phyloP scores from a whole-genome alignment of 2,888 invertebrate genomes.

The Diloba caeruleocephala region DNA sequence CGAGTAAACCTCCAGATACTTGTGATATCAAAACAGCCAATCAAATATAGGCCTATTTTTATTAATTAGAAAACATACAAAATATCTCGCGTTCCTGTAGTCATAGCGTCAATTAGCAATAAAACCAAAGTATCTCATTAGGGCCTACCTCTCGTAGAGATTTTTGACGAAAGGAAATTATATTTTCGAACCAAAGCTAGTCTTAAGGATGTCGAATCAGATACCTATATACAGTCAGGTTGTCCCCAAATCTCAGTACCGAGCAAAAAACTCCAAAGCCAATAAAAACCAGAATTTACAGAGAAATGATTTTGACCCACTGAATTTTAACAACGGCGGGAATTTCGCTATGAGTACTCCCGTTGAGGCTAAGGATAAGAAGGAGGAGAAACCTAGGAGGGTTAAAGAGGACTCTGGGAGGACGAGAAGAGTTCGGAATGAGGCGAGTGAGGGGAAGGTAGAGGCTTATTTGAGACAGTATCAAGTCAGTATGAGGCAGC shows the following conservation, averaged over 20 bases:
- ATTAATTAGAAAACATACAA: slow-evolving; percentile 52
- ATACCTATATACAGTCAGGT: slow-evolving; percentile 88
- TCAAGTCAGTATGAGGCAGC: slow-evolving; percentile 84
- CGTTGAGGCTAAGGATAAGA: slow-evolving; percentile 65
- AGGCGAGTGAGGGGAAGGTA: slow-evolving; percentile 80
- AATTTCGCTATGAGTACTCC: slow-evolving; percentile 73
- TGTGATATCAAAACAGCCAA: slow-evolving; percentile 64
- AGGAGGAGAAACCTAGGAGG: slow-evolving; percentile 68
- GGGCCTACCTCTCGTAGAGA: slow-evolving; percentile 40
- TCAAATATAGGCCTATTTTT: slow-evolving; percentile 64
- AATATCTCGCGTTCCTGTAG: slow-evolving; percentile 78
- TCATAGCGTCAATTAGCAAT: slow-evolving; percentile 78
- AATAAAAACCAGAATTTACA: slow-evolving; percentile 59
- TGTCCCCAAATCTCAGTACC: slow-evolving; percentile 81
- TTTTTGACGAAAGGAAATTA: slow-evolving; percentile 46
- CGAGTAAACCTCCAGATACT: slow-evolving; percentile 27
- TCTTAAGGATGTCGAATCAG: slow-evolving; percentile 82
- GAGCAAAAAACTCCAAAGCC: slow-evolving; percentile 66
- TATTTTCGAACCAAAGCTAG: slow-evolving; percentile 82
- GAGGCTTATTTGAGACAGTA: slow-evolving; percentile 86
- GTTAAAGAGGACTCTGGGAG: slow-evolving; percentile 67
- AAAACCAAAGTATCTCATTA: slow-evolving; percentile 75
- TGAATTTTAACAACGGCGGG: slow-evolving; percentile 90
- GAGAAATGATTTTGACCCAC: slow-evolving; percentile 90
- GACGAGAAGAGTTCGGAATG: slow-evolving; percentile 66